Evolutionary conservation across 2,113 vertebrate genomes (phyloP).

Genomic region (Heptranchias perlo): DNA sequence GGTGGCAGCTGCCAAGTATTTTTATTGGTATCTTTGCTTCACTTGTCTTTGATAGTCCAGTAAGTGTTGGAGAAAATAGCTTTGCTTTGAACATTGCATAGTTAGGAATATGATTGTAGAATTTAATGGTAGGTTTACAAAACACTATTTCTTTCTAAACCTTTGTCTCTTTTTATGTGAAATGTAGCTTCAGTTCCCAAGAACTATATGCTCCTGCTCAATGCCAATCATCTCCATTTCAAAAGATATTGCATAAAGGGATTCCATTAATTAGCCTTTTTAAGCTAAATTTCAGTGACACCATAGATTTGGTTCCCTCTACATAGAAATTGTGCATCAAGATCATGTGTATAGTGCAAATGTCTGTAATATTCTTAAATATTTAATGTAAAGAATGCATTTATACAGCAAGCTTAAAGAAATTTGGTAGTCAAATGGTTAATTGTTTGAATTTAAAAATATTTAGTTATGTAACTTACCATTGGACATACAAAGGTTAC

Average conservation of each 20-base stretch:
- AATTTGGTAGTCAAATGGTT: constrained; percentile 1
- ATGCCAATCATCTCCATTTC: neutral
- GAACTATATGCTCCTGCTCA: neutral
- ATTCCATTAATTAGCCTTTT: neutral
- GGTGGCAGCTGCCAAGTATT: neutral
- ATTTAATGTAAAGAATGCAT: neutral
- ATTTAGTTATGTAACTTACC: neutral
- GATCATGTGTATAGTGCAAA: neutral
- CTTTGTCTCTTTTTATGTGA: neutral
- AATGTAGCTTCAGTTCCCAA: neutral
- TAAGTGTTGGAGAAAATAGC: neutral
- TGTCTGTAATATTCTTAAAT: neutral
- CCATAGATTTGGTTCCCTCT: neutral
- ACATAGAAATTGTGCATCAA: neutral
- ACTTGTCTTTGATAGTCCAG: neutral
- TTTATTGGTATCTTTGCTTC: neutral
- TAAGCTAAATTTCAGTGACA: neutral
- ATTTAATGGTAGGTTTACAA: neutral
- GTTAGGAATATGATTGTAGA: neutral
- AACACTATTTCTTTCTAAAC: constrained; percentile 5
- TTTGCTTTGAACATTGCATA: neutral
- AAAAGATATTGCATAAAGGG: neutral
- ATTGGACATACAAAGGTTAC: neutral
- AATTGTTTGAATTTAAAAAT: neutral
- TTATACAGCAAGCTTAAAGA: neutral